Evolutionary conservation across 2,113 vertebrate species (phyloP).

Genomic region (Antechinus flavipes): DNA sequence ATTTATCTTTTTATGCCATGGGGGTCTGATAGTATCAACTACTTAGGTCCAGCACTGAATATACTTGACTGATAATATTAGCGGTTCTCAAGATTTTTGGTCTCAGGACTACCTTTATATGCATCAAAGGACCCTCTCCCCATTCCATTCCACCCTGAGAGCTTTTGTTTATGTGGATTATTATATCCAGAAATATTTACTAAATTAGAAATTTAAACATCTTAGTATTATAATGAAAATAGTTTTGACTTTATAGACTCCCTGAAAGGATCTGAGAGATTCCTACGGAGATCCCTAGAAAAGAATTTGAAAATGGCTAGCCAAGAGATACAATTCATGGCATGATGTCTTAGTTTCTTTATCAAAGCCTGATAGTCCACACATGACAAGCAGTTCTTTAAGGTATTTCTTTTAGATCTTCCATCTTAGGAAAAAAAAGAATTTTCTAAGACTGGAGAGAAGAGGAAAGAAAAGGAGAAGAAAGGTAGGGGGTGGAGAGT

Average conservation of each 20-base stretch:
- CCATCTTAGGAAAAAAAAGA: background rate
- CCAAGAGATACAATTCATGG: background rate
- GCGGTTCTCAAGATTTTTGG: background rate
- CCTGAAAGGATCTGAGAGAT: background rate
- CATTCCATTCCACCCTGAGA: background rate
- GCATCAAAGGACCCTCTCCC: background rate
- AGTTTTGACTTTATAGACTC: background rate
- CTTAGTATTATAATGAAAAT: background rate
- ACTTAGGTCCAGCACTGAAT: background rate
- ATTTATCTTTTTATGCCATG: background rate
- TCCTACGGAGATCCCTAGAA: background rate
- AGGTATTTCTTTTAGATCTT: background rate
- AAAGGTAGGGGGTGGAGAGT: background rate
- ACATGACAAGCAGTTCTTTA: background rate
- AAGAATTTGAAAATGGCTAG: background rate
- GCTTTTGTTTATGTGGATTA: background rate
- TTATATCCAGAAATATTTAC: background rate
- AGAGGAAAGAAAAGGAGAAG: background rate
- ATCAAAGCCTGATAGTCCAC: background rate
- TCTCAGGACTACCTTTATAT: background rate
- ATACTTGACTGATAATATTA: background rate
- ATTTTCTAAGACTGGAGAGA: background rate
- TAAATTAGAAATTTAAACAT: background rate
- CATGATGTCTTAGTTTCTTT: background rate
- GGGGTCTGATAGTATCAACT: background rate